Evolutionary conservation across 2,113 vertebrate genomes (phyloP).

Genomic region (Tiliqua scincoides): DNA sequence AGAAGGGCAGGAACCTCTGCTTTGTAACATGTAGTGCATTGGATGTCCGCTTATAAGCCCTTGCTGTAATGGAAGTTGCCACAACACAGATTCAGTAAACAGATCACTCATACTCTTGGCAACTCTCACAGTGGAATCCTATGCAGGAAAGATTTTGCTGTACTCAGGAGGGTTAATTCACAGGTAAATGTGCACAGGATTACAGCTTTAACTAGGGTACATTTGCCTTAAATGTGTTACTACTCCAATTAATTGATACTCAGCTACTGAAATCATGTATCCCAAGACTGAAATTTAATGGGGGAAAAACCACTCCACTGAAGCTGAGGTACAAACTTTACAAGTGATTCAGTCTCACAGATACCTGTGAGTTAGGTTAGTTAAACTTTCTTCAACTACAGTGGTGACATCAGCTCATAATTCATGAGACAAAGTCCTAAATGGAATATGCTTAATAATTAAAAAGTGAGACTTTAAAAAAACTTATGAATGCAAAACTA

Average conservation of each 20-base stretch:
- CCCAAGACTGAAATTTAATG: neutral
- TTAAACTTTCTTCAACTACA: no score
- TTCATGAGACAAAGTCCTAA: neutral
- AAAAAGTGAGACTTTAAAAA: neutral
- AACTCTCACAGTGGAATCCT: constrained; percentile 10
- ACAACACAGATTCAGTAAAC: constrained; percentile 29
- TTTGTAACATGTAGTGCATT: neutral
- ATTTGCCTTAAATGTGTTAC: constrained; percentile 10
- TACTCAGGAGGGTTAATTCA: no score
- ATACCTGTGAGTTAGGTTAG: no score
- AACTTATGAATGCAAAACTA: neutral
- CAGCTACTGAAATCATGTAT: neutral
- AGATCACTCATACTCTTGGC: constrained; percentile 36
- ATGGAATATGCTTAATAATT: neutral
- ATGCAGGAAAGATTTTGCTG: no score
- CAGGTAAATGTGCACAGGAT: no score
- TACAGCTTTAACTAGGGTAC: neutral
- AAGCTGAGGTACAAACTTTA: neutral
- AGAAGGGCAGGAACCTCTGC: neutral
- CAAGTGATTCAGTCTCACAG: neutral
- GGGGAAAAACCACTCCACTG: neutral
- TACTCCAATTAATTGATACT: neutral
- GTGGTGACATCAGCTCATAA: neutral
- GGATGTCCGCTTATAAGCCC: neutral
- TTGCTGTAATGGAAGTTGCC: constrained; percentile 6